These are phyloP conservation scores for Periparus ater DNA, from an alignment of 2,797 vertebrate genomes.

Conservation along the genomic window DNA sequence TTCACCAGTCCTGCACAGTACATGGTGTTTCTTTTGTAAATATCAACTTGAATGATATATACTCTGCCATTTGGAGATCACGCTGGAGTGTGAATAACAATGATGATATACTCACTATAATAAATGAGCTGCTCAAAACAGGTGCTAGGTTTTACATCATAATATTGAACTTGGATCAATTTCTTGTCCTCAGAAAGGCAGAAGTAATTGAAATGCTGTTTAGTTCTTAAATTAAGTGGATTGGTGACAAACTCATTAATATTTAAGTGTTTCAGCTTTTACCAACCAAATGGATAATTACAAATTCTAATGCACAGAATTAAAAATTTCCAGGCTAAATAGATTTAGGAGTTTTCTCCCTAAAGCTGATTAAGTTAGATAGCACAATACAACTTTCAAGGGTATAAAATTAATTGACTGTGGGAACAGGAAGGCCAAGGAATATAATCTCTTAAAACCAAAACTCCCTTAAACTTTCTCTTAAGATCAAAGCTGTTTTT, in stretches of 20 bases:
- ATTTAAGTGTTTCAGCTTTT: constrained; percentile 14
- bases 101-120: constrained; percentile 13
- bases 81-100: neutral
- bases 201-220: constrained; percentile 12
- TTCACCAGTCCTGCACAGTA: neutral
- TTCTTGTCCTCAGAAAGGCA: constrained; percentile 35
- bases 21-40: constrained; percentile 21
- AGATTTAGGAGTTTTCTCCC: neutral
- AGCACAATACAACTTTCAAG: neutral
- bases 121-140: constrained; percentile 34
- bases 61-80: constrained; percentile 25
- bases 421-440: neutral
- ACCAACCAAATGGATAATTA: neutral
- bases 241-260: constrained; percentile 36
- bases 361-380: neutral
- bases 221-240: constrained; percentile 22
- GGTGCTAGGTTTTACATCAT: constrained; percentile 15
- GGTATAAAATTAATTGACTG: neutral
- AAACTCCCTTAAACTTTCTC: neutral
- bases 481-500: neutral
- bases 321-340: neutral
- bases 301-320: neutral
- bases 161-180: neutral
- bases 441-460: neutral
- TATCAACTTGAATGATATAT: constrained; percentile 44